Evolutionary conservation across 2,113 vertebrate species (phyloP), one percentile per base, ranked within the genome.

Genomic region (Nothoprocta perdicaria): DNA sequence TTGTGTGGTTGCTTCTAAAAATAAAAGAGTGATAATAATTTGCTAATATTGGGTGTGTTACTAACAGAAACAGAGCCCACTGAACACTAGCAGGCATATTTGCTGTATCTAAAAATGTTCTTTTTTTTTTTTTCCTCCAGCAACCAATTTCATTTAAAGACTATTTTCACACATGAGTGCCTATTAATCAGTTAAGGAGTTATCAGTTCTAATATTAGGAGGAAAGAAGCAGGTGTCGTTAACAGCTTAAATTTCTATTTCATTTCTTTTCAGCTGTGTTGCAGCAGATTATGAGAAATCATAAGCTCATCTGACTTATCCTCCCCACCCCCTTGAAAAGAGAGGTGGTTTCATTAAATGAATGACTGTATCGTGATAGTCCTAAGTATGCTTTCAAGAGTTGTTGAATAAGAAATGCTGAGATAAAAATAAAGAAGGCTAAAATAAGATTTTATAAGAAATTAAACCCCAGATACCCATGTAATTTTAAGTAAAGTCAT

Each of bases 381-480:
- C 89, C 60, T 91, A 9, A 6, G 2, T 83, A 63, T 57, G 57
- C 46, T 86, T 94, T 80, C 40, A 92, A 69, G 55, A 66, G n/a
- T 53, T 78, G n/a, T 19, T 90, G 72, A 82, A 71, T 90, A 92
- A 67, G 45, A 93, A 96, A 87, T 65, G 79, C 19, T 27, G 50
- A 88, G 33, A 92, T 88, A 86, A 93, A 95, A 95, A 90, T 86
- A 52, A 94, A 90, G 66, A 81, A 48, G 48, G 66, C 80, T 83
- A 83, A 89, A 94, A 63, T 76, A 87, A 81, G 48, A 83, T 90
- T 93, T 90, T 93, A 72, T 95, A 89, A 85, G 78, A 76, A 96
- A 94, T 90, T 87, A 89, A 94, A 43, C 81, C 71, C 31, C 14
- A 76, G 80, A 45, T 57, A 89, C 27, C 55, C 40, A 48, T 90